Base-by-base conservation (phyloP, 2,113 vertebrate species). In the Chrysochloris asiatica region DNA sequence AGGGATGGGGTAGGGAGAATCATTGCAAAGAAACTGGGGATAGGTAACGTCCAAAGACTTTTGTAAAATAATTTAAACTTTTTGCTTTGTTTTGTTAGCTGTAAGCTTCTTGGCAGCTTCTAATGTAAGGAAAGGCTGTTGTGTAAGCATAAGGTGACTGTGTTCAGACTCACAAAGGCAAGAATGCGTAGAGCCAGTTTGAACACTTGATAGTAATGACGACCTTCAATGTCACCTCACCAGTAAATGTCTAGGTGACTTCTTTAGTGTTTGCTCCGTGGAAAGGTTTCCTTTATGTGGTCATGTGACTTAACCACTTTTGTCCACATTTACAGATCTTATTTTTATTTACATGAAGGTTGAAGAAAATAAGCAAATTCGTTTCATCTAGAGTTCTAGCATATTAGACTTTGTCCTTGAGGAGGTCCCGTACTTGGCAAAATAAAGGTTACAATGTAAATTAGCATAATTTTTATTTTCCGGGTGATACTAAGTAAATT, bases 271-370 rank as follows among this genome's bases (percentile, higher is more conserved):
- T 4, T 30, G 90, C 92, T 96, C 90, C 79, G 28, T 56, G 67
- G 47, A 95, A 92, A 94, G 61, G 48, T 83, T 91, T 93, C 56
- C 86, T 95, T 95, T 95, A 95, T 91, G 17, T 69, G 63, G 83
- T 77, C 16, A 1, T 24, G 47, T 88, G 88, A 81, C 92, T 97
- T 96, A 96, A 86, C 54, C 93, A 95, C 86, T 94, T 97, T 94
- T 78, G 86, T 95, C 94, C 94, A 95, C 91, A 89, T 71, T 56
- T 73, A 83, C 69, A 50, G 28, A 47, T 72, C 33, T 78, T 75
- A 59, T 91, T 96, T 97, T 97, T 95, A 96, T 93, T 96, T 97
- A 96, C 93, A 93, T 81, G 61, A 69, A 89, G 24, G 78, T 65
- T 93, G 76, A 95, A 90, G 43, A 75, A 93, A 96, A 95, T 61